phyloP scores from a whole-genome alignment of 1,140 invertebrate species.

The Sitodiplosis mosellana region DNA sequence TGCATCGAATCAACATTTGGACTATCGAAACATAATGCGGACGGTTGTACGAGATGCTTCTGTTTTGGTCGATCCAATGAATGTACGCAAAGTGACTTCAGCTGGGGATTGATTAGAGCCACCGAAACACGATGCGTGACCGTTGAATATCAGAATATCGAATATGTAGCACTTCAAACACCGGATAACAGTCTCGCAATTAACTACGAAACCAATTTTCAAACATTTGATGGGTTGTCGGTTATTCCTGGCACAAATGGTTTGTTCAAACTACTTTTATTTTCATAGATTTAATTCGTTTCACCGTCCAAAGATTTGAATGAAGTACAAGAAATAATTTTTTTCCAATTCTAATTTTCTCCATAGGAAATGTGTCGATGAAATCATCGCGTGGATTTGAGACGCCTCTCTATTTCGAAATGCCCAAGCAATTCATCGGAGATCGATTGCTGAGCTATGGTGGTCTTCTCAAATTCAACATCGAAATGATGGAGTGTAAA shows the following conservation, averaged over 20 bases:
- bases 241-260: slow-evolving; percentile 23
- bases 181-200: slow-evolving; percentile 13
- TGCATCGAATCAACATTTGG: slow-evolving; percentile 77
- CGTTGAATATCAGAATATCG: slow-evolving; percentile 26
- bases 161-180: slow-evolving; percentile 16
- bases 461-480: slow-evolving; percentile 65
- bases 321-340: not conserved
- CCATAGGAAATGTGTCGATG: slow-evolving; percentile 41
- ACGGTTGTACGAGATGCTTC: slow-evolving; percentile 76
- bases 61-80: slow-evolving; percentile 64
- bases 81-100: slow-evolving; percentile 58
- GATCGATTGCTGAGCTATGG: slow-evolving; percentile 86
- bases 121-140: slow-evolving; percentile 33
- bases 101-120: slow-evolving; percentile 52
- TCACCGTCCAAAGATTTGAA: not conserved
- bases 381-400: slow-evolving; percentile 43
- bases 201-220: no score
- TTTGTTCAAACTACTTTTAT: not conserved
- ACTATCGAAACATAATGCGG: slow-evolving; percentile 43
- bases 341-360: no score
- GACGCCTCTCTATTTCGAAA: slow-evolving; percentile 68
- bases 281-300: not conserved
- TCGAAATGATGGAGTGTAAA: slow-evolving; percentile 43
- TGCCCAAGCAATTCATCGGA: slow-evolving; percentile 66
- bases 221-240: slow-evolving; percentile 26